Percentiles rank a stretch among this genome's conserved stretches.
Conservation (phyloP, 2,888 invertebrate genomes). For the Hypena proboscidalis region DNA sequence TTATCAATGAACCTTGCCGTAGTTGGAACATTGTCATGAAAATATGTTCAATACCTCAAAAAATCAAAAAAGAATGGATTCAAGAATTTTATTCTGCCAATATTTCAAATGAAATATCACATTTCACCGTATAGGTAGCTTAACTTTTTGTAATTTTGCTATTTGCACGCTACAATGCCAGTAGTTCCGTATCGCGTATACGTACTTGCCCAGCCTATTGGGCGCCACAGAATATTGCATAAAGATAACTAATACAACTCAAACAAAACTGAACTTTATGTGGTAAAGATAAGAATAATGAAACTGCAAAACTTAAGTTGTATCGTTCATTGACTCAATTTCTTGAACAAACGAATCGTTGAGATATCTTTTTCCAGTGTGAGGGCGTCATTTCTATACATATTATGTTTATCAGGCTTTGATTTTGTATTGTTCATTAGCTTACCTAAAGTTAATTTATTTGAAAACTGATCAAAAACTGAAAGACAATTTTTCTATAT, state of each 20-base stretch:
- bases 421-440: no score
- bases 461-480: no score
- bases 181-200: conserved; percentile 50
- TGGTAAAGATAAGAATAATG: background rate
- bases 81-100: conserved; percentile 7
- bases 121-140: conserved; percentile 17
- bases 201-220: conserved; percentile 49
- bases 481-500: no score
- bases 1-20: no score
- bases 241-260: background rate
- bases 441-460: no score
- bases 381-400: conserved; percentile 49
- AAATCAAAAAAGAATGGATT: no score
- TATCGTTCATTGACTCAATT: conserved; percentile 56
- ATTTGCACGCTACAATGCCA: conserved; percentile 51
- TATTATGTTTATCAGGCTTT: conserved; percentile 39
- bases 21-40: no score
- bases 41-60: no score
- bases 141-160: conserved; percentile 43
- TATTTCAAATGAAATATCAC: no score
- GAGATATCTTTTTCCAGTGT: conserved; percentile 34
- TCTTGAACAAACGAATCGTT: conserved; percentile 57
- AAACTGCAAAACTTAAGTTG: conserved; percentile 23
- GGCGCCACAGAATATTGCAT: conserved; percentile 45
- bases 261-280: conserved; percentile 16